Percentiles rank a stretch among this genome's conserved stretches.
phyloP scores from a whole-genome alignment of 1,140 invertebrate genomes.

The Brachionus paranguensis region DNA sequence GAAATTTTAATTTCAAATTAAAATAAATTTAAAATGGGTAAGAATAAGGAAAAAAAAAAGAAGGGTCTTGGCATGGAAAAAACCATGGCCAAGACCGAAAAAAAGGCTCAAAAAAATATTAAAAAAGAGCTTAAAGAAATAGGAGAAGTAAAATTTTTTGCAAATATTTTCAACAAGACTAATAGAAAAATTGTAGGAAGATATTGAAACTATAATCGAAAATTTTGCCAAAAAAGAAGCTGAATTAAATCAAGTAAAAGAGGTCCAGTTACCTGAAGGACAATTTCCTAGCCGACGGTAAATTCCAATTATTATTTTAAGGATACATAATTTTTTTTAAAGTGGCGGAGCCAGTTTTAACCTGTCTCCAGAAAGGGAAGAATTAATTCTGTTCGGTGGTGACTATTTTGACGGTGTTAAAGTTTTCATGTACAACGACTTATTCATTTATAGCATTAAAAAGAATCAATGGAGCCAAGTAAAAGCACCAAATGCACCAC shows the following conservation, averaged over 20 bases:
- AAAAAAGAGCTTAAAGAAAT: slow-evolving; percentile 40
- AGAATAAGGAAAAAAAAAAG: slow-evolving; percentile 39
- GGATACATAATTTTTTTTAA: neutral
- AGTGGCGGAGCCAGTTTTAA: slow-evolving; percentile 74
- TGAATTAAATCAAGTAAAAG: slow-evolving; percentile 32
- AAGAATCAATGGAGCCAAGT: slow-evolving; percentile 73
- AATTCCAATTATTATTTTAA: neutral
- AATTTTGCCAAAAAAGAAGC: slow-evolving; percentile 33
- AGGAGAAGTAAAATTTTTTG: neutral
- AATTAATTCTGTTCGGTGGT: slow-evolving; percentile 82
- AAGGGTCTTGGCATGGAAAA: slow-evolving; percentile 37
- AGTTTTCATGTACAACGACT: slow-evolving; percentile 74
- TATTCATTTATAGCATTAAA: slow-evolving; percentile 73
- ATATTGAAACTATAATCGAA: slow-evolving; percentile 20
- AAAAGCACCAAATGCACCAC: slow-evolving; percentile 71
- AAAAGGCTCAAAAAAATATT: slow-evolving; percentile 26
- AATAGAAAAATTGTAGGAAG: neutral
- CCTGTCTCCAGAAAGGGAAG: slow-evolving; percentile 77
- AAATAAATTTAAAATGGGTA: slow-evolving; percentile 15
- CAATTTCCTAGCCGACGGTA: slow-evolving; percentile 22
- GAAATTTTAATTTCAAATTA: neutral
- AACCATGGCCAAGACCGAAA: slow-evolving; percentile 34
- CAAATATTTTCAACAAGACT: neutral
- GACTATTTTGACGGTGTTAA: slow-evolving; percentile 84
- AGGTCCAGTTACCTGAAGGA: neutral